A percentile compares a stretch with the other conserved stretches of the same genome.
These are phyloP conservation scores for Hirundichthys speculiger DNA, from an alignment of 2,113 vertebrate species.

Conservation along the genomic window DNA sequence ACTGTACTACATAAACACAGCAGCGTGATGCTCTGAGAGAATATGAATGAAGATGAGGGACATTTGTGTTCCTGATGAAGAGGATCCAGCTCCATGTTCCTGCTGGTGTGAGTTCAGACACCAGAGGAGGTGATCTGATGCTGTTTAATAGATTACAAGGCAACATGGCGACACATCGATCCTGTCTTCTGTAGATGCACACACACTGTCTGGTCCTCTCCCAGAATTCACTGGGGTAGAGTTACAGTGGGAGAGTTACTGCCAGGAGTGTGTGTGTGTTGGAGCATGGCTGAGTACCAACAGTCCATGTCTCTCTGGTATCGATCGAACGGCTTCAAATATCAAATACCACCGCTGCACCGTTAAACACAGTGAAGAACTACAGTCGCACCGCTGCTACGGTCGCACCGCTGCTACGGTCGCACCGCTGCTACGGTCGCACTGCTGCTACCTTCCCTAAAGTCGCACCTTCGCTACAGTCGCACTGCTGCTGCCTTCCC, in stretches of 20 bases:
- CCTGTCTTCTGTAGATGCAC: neutral
- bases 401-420: too few relatives aligned
- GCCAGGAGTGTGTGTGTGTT: neutral
- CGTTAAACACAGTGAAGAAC: too few relatives aligned
- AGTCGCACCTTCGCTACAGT: too few relatives aligned
- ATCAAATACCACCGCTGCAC: too few relatives aligned
- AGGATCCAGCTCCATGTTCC: conserved; percentile 13
- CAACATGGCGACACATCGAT: conserved; percentile 68
- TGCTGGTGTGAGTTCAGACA: neutral
- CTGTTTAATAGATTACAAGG: conserved; percentile 64
- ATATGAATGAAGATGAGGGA: conserved; percentile 53
- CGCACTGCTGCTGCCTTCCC: too few relatives aligned
- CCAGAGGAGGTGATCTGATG: conserved; percentile 27
- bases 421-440: too few relatives aligned
- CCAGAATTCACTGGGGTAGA: conserved; percentile 44
- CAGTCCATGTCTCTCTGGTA: too few relatives aligned
- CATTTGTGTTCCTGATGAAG: conserved; percentile 14
- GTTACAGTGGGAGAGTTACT: conserved; percentile 52
- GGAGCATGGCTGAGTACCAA: too few relatives aligned
- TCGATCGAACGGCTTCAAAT: too few relatives aligned
- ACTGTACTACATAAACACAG: conserved; percentile 42
- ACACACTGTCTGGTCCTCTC: conserved; percentile 6
- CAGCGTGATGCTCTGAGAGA: conserved; percentile 51
- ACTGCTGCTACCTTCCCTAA: too few relatives aligned
- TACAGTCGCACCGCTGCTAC: too few relatives aligned